phyloP scores from a whole-genome alignment of 2,797 vertebrate species.

The Clangula hyemalis region DNA sequence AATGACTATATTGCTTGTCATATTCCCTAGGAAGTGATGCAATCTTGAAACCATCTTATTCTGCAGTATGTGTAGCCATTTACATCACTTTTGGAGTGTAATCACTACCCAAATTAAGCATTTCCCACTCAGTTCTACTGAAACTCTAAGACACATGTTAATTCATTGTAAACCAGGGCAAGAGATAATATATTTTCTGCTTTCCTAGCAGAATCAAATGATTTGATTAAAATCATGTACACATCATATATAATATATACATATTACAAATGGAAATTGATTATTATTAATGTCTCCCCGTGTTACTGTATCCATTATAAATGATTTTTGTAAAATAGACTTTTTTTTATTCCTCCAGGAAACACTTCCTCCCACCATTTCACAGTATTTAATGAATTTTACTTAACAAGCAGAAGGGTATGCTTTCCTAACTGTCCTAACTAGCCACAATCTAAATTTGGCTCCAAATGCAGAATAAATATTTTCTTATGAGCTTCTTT shows the following conservation, averaged over 20 bases:
- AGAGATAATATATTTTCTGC: neutral
- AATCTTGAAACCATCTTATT: neutral
- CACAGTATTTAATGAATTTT: neutral
- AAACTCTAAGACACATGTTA: neutral
- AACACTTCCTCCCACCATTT: neutral
- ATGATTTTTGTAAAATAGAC: neutral
- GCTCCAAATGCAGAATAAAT: neutral
- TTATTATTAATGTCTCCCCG: neutral
- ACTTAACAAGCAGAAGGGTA: neutral
- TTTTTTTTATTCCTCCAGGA: neutral
- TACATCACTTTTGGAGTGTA: neutral
- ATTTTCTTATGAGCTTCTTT: neutral
- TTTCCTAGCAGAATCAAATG: neutral
- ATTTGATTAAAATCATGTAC: neutral
- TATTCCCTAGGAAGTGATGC: neutral
- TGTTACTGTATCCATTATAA: neutral
- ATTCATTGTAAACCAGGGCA: neutral
- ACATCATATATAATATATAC: too few species aligned
- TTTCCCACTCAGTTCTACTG: neutral
- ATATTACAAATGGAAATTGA: neutral
- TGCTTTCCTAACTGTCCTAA: neutral
- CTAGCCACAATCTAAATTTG: neutral
- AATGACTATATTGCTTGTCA: neutral
- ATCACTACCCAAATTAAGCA: neutral
- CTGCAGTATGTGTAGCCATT: neutral